These are phyloP conservation scores for Fulica atra DNA, from an alignment of 2,113 vertebrate genomes.

Conservation along the genomic window DNA sequence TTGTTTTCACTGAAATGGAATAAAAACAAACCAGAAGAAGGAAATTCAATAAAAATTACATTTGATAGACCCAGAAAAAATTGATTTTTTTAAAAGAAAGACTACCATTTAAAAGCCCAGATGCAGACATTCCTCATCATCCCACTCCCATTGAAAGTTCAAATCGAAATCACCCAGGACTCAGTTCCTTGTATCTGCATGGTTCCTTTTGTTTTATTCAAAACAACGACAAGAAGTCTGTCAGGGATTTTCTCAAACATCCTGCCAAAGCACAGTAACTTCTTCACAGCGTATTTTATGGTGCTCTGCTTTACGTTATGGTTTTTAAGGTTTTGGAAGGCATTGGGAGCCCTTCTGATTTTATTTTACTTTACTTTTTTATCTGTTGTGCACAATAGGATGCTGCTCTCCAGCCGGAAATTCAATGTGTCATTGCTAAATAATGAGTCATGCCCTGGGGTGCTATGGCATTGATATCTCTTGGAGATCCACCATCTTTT, in stretches of 20 bases:
- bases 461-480: not conserved
- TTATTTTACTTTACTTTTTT: not conserved
- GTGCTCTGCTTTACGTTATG: not conserved
- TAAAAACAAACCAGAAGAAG: constrained; percentile 61
- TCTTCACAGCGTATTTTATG: not conserved
- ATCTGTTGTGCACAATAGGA: not conserved
- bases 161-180: not conserved
- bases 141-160: not conserved
- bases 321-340: not conserved
- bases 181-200: not conserved
- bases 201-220: not conserved
- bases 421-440: not conserved
- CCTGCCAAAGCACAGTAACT: not conserved
- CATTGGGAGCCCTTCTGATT: not conserved
- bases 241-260: not conserved
- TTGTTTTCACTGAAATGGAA: constrained; percentile 65
- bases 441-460: not conserved
- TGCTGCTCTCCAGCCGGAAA: not conserved
- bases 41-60: constrained; percentile 57
- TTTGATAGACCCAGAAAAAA: constrained; percentile 42
- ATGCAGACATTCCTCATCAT: not conserved
- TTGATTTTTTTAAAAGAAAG: not conserved
- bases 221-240: not conserved
- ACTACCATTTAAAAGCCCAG: not conserved
- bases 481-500: not conserved